Conservation (phyloP, 2,797 vertebrate genomes). For the Buphagus erythrorhynchus region DNA sequence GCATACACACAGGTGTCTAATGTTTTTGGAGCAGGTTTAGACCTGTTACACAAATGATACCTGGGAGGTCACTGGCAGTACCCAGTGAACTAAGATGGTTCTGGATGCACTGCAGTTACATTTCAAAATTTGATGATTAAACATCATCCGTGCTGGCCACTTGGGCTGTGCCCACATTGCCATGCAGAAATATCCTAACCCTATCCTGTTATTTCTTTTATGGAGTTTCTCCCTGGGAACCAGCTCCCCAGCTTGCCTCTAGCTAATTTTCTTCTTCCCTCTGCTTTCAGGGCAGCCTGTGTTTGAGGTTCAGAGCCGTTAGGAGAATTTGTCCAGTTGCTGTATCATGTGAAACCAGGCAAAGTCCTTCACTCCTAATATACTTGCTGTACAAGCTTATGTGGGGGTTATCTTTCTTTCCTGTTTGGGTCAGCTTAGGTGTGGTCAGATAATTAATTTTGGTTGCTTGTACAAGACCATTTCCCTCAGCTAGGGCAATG, state of each 20-base stretch:
- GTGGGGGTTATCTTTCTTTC: conserved; percentile 22
- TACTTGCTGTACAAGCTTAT: background rate
- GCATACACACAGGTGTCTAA: background rate
- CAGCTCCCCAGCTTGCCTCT: background rate
- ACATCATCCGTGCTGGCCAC: background rate
- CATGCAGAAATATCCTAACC: background rate
- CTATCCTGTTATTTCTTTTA: background rate
- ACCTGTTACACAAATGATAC: accelerated
- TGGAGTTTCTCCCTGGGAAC: background rate
- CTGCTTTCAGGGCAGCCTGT: background rate
- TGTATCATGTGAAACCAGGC: background rate
- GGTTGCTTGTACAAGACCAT: background rate
- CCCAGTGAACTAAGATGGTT: background rate
- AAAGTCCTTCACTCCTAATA: background rate
- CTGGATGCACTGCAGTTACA: background rate
- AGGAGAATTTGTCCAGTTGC: background rate
- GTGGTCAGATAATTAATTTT: background rate
- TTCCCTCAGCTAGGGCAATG: background rate
- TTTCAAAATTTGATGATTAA: background rate
- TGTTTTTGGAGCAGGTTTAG: background rate
- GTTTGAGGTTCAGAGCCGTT: background rate
- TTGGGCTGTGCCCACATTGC: background rate
- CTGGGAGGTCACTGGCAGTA: background rate
- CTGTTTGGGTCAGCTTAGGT: conserved; percentile 11
- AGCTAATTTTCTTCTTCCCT: background rate